phyloP scores from a whole-genome alignment of 2,113 vertebrate genomes.

The Promerops cafer region DNA sequence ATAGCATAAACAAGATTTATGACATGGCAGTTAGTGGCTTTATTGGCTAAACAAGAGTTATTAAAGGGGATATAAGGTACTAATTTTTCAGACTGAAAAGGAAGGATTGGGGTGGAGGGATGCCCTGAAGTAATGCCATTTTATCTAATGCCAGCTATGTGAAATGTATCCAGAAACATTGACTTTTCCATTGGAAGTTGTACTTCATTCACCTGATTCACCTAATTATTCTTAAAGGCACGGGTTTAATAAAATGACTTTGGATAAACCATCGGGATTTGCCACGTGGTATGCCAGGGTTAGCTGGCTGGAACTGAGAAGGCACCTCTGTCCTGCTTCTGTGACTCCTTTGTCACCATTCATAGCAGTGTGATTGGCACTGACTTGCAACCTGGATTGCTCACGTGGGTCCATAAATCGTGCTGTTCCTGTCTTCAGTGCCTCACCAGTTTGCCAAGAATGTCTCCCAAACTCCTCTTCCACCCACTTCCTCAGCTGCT shows the following conservation, averaged over 20 bases:
- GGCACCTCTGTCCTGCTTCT: neutral
- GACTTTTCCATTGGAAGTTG: neutral
- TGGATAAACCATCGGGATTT: neutral
- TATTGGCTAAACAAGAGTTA: neutral
- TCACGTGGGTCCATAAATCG: accelerated
- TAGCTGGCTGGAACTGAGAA: neutral
- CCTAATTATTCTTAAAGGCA: neutral
- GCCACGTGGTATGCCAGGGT: neutral
- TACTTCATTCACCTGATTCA: neutral
- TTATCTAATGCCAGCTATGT: neutral
- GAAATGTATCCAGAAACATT: neutral
- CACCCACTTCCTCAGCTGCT: neutral
- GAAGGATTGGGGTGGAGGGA: neutral
- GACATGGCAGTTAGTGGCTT: neutral
- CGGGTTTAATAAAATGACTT: neutral
- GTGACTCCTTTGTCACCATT: neutral
- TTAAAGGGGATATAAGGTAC: neutral
- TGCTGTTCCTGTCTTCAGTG: neutral
- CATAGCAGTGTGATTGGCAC: neutral
- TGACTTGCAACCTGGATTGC: neutral
- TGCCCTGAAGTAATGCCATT: neutral
- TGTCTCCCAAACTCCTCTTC: neutral
- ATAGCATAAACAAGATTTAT: neutral
- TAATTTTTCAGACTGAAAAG: neutral
- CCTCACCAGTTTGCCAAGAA: neutral